A percentile compares a stretch with the other conserved stretches of the same genome.
Conservation (phyloP, 2,888 invertebrate species). For the Coelogynopora nodosa region DNA sequence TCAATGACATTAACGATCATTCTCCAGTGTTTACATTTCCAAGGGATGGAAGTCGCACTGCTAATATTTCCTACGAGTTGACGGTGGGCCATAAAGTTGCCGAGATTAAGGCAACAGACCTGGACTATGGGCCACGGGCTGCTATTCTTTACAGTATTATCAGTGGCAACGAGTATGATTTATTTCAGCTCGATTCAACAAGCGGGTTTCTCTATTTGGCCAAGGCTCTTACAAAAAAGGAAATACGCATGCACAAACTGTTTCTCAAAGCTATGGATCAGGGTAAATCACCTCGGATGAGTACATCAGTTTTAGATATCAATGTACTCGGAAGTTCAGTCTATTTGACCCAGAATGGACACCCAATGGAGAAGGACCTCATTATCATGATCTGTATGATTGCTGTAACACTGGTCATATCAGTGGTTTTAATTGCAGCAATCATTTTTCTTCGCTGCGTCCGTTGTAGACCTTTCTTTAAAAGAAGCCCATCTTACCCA, state of each 20-base stretch:
- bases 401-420: constrained; percentile 31
- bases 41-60: not conserved
- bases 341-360: not conserved
- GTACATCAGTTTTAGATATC: not conserved
- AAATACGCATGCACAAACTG: constrained; percentile 10
- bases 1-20: constrained; percentile 38
- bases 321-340: not conserved
- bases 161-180: not conserved
- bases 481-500: not conserved
- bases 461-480: constrained; percentile 8
- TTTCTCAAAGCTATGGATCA: not conserved
- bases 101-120: not conserved
- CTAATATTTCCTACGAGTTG: constrained; percentile 26
- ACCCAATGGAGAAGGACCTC: not conserved
- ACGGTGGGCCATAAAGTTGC: constrained; percentile 21
- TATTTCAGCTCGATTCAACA: not conserved
- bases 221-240: not conserved
- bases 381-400: constrained; percentile 34
- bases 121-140: constrained; percentile 26
- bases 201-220: constrained; percentile 12
- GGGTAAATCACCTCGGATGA: constrained; percentile 18
- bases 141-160: constrained; percentile 29
- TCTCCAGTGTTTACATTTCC: constrained; percentile 16
- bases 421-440: constrained; percentile 33
- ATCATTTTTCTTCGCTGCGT: constrained; percentile 38